Evolutionary conservation across 2,113 vertebrate genomes (phyloP).

Genomic region (Rhea pennata): DNA sequence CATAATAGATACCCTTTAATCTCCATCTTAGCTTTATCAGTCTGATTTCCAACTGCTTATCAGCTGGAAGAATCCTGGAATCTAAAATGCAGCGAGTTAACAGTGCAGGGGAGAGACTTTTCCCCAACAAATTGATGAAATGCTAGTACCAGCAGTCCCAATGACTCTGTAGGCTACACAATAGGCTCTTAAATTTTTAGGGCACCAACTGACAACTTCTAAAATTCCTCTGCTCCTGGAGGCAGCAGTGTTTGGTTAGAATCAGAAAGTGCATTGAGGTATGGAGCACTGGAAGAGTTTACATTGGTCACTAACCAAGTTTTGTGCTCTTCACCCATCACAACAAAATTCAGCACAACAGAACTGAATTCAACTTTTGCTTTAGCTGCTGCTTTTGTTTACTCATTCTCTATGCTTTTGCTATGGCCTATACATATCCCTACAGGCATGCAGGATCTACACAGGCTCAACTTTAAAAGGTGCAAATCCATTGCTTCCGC

Average conservation of each 20-base stretch:
- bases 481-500: neutral
- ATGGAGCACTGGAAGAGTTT: neutral
- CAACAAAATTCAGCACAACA: neutral
- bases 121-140: neutral
- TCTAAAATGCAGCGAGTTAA: neutral
- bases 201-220: neutral
- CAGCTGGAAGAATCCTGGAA: neutral
- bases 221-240: neutral
- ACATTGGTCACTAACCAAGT: neutral
- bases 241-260: neutral
- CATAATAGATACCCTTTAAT: neutral
- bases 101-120: neutral
- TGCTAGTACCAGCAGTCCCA: neutral
- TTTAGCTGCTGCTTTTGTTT: neutral
- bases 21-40: neutral
- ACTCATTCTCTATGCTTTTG: neutral
- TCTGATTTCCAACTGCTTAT: constrained; percentile 8
- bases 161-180: neutral
- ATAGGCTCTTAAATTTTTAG: neutral
- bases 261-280: neutral
- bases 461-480: neutral
- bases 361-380: neutral
- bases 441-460: neutral
- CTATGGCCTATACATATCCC: neutral
- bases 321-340: neutral